Base-by-base conservation (phyloP, 2,888 invertebrate species). In the Hydroisotoma schaefferi region DNA sequence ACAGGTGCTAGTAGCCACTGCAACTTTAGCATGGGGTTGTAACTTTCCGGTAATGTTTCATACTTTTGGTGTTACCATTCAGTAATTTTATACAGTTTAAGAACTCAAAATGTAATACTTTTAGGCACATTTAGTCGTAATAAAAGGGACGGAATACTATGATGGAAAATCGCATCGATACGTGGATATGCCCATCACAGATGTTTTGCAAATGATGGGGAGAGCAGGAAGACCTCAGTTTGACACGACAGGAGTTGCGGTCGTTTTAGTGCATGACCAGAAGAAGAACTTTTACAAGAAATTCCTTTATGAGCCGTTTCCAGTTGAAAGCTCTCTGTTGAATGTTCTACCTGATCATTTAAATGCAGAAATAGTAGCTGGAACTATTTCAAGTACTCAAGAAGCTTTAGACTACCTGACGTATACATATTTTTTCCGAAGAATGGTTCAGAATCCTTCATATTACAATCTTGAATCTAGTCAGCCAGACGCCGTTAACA, bases 131-230 rank as follows among this genome's bases (percentile, higher is more conserved):
- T 78, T 97, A 52, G 97, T 99, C 0, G 88, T 99, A n/a, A 87
- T 99, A 70, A 99, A 99, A 78, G 95, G 98, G 60, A 99, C 99
- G 0, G 99, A 99, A 78, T 99, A 93, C 78, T 99, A 88, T 76
- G 99, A 99, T 77, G 97, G 95, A 1, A 97, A 98, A 77, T 86
- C 86, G 27, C 90, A 93, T 76, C 85, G 95, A 71, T 99, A 99
- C 78, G 93, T 98, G 10, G 99, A 99, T 76, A 99, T 99, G 89
- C 99, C 99, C 0, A 97, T 99, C 52, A 99, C 99, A 1, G 98
- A 99, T 79, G 97, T 99, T 0, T 80, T 99, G 59, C 99, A 99
- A 79, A 99, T 99, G 99, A 98, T 99, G 88, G 99, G 99, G 1
- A 83, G 99, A 58, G 99, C 99, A 59, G 99, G 99, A 0, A 82